Conservation (phyloP, 1,140 invertebrate species). For the Tetragnatha versicolor region DNA sequence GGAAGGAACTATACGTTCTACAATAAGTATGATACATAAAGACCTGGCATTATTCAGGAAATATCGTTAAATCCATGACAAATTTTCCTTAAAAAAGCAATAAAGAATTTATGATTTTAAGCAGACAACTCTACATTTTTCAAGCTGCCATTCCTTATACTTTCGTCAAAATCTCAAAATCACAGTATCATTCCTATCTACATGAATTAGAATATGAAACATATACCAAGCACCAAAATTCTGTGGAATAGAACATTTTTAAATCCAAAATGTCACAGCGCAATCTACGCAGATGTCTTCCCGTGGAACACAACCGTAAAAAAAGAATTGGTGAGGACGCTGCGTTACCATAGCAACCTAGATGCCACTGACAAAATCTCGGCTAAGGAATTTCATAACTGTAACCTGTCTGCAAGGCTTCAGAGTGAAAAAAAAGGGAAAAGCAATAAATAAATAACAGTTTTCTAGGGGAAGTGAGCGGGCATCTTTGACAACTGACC, state of each 20-base stretch:
- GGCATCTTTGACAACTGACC: slow-evolving; percentile 13
- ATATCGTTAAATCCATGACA: too few relatives aligned
- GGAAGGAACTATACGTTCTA: too few relatives aligned
- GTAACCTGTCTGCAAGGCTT: slow-evolving; percentile 11
- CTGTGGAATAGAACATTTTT: slow-evolving; percentile 11
- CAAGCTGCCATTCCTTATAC: too few relatives aligned
- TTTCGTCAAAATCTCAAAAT: too few relatives aligned
- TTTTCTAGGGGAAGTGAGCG: slow-evolving; percentile 11
- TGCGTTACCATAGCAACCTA: neutral
- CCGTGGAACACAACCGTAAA: neutral
- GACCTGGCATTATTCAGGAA: too few relatives aligned
- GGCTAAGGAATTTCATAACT: slow-evolving; percentile 22
- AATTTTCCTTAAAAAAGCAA: too few relatives aligned
- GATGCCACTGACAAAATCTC: slow-evolving; percentile 19
- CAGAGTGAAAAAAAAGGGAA: neutral
- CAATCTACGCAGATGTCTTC: slow-evolving; percentile 4
- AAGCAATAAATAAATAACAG: slow-evolving; percentile 6
- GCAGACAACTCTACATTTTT: too few relatives aligned
- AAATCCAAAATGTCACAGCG: neutral
- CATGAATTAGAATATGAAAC: too few relatives aligned
- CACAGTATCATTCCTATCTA: too few relatives aligned
- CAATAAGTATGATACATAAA: too few relatives aligned
- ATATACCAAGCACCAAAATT: too few relatives aligned
- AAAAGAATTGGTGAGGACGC: neutral
- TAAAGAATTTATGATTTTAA: too few relatives aligned